Evolutionary conservation across 2,113 vertebrate genomes (phyloP), one percentile per base, ranked within the genome.

Genomic region (Ictalurus furcatus): DNA sequence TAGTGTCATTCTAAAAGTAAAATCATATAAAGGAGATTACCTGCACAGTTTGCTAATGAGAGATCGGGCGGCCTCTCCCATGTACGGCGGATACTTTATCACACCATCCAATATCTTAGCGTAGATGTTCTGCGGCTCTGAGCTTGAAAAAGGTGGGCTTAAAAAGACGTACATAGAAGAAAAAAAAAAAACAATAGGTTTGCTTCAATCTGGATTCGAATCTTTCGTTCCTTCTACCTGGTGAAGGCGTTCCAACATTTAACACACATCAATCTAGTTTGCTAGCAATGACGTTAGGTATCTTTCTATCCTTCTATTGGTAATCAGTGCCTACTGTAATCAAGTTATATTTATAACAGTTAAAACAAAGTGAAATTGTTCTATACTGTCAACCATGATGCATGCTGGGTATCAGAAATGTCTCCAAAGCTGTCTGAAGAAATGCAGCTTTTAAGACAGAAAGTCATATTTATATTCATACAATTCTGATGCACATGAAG

Each of bases 81-180:
- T 34, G 91, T 94, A 95, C 2, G 94, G 93, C 0, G 96, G 96
- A 89, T 94, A 97, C 76, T 94, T 96, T 13, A 96, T 67, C 58
- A 94, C 83, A 0, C 96, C 96, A 0, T 96, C 96, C 92, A 97
- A 79, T 87, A 97, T 96, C 92, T 94, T 96, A 48, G 95, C 92
- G 84, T 97, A 97, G 91, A 96, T 96, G 92, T 95, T 96, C 93
- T 94, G 95, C 6, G 96, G 96, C 58, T 97, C 96, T 0, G 96
- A 93, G 59, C 96, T 96, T 87, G 95, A 96, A 93, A 97, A 97
- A 0, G 96, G 96, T 23, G 96, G 95, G 40, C 96, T 97, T 92
- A 4, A 11, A 40, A 6, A 30, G 12, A n/a, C 34, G 84, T 14
- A 34, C 69, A 84, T 40, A 21, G 19, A 52, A 25, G 34, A 40